Evolutionary conservation across 2,113 vertebrate species (phyloP).

Genomic region (Mirza zaza): DNA sequence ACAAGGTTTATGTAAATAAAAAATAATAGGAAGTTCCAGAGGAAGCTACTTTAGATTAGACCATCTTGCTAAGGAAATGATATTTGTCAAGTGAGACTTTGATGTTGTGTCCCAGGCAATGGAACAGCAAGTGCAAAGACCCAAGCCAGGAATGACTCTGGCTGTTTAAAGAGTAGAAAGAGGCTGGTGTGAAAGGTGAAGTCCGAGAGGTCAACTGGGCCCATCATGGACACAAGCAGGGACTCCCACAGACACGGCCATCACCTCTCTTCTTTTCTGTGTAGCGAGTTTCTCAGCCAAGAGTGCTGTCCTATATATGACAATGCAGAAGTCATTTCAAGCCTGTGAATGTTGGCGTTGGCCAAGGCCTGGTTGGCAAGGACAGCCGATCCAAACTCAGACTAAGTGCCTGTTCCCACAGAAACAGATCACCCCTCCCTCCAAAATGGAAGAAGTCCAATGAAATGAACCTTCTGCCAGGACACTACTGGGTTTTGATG

Average conservation of each 20-base stretch:
- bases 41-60: background rate
- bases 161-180: background rate
- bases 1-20: background rate
- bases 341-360: background rate
- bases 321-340: background rate
- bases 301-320: background rate
- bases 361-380: background rate
- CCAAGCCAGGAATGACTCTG: background rate
- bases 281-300: background rate
- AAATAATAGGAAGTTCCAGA: background rate
- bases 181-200: background rate
- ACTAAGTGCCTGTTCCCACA: background rate
- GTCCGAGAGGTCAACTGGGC: background rate
- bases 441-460: background rate
- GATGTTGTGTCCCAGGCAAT: background rate
- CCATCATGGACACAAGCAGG: background rate
- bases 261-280: background rate
- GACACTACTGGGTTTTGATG: background rate
- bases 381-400: background rate
- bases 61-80: background rate
- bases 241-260: background rate
- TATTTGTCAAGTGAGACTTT: background rate
- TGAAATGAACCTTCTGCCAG: background rate
- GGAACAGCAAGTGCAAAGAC: background rate
- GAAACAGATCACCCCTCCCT: background rate